A percentile compares a stretch with the other conserved stretches of the same genome.
Evolutionary conservation across 2,797 vertebrate species (phyloP).

Genomic region (Falco rusticolus): DNA sequence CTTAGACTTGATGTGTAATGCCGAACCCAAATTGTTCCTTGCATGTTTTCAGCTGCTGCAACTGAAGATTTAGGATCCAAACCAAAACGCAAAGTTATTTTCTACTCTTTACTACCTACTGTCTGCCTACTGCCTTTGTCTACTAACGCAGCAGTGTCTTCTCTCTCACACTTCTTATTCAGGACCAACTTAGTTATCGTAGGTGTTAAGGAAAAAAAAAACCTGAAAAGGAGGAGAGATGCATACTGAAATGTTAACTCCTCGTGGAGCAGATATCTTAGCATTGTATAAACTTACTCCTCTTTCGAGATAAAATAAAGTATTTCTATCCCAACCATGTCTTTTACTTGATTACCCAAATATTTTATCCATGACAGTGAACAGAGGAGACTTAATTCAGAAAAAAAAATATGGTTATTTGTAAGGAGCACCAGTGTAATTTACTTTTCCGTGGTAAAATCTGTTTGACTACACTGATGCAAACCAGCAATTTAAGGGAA

Average conservation of each 20-base stretch:
- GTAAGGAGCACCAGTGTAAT: not conserved
- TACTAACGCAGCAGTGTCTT: slow-evolving; percentile 30
- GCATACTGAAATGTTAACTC: slow-evolving; percentile 31
- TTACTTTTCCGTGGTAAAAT: not conserved
- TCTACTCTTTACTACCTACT: slow-evolving; percentile 59
- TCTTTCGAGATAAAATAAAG: slow-evolving; percentile 62
- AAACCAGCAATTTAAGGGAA: not conserved
- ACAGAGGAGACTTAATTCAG: slow-evolving; percentile 6
- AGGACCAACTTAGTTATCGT: slow-evolving; percentile 37
- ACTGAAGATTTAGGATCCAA: slow-evolving; percentile 31
- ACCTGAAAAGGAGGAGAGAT: not conserved
- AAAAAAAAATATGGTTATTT: not conserved
- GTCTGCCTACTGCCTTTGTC: slow-evolving; percentile 54
- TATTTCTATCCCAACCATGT: slow-evolving; percentile 60
- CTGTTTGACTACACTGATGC: not conserved
- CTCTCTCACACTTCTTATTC: slow-evolving; percentile 43
- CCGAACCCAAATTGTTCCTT: slow-evolving; percentile 54
- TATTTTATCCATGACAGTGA: not conserved
- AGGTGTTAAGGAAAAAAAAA: slow-evolving; percentile 27
- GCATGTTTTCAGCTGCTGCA: slow-evolving; percentile 66
- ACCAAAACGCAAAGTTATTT: slow-evolving; percentile 43
- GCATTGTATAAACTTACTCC: slow-evolving; percentile 54
- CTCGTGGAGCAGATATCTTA: slow-evolving; percentile 33
- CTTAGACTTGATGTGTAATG: slow-evolving; percentile 2
- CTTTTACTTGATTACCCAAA: slow-evolving; percentile 54